Base-by-base conservation (phyloP, 1,140 invertebrate species). In the Trigoniulus corallinus region DNA sequence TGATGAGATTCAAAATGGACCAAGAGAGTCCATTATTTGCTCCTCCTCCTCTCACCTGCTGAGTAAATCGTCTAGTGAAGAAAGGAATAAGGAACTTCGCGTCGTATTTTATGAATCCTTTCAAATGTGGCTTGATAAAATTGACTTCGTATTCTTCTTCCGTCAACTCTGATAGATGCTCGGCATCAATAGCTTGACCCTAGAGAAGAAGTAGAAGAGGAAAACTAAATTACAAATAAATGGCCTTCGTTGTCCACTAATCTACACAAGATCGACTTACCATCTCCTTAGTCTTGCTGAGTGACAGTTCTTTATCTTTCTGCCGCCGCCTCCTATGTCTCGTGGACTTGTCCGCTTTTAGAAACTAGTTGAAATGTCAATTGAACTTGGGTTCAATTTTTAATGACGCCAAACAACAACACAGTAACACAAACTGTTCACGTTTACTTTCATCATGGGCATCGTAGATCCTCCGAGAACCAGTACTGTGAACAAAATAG, bases 221-320 rank as follows among this genome's bases (percentile, higher is more conserved):
- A 20, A 44, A 57, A 37, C 39, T 41, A 27, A 52, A 51, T 43
- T 47, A 49, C 27, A 37, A 34, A 2, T 24, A 29, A 20, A 1
- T 27, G 4, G 15, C 34, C 23, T 27, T 43, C 20, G 21, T 45
- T 48, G 24, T 22, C 29, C 41, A 18, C 46, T 18, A 18, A n/a
- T n/a, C n/a, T 34, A 7, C 15, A 34, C 7, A 34, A 34, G 29
- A 34, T 34, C 15, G 20, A 62, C 66, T 65, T 69, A 81, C 78
- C 87, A 89, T 92, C 76, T 96, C 92, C 66, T 87, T 84, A 0
- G 92, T 97, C 74, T 97, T 97, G 58, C 88, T 94, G 25, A 96
- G 70, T 27, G 89, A 88, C 44, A 96, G 80, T 67, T 88, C 86
- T 47, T 82, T 78, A 41, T 58, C 57, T 47, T 82, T 78, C 39